These are phyloP conservation scores for Alloscopus bannaensis DNA, from an alignment of 2,888 invertebrate species.

Conservation along the genomic window DNA sequence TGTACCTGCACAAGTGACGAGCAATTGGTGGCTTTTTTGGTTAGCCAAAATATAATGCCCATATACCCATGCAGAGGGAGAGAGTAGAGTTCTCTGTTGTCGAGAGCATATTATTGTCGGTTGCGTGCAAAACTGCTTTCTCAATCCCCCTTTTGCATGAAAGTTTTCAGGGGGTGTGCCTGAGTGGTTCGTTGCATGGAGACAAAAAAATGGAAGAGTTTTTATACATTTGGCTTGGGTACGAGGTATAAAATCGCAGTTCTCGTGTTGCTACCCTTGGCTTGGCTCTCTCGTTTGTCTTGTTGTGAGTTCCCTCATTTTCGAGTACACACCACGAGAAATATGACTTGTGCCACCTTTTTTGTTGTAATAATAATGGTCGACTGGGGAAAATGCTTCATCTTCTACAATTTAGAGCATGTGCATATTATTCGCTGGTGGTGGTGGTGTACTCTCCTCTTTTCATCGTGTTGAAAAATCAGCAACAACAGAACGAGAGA, in stretches of 20 bases:
- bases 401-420: not conserved
- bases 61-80: not conserved
- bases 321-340: constrained; percentile 2
- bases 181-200: constrained; percentile 55
- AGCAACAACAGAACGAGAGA: no score
- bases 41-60: constrained; percentile 16
- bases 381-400: not conserved
- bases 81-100: no score
- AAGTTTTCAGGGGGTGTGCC: constrained; percentile 47
- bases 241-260: not conserved
- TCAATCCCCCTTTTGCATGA: constrained; percentile 39
- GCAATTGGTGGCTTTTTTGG: constrained; percentile 31
- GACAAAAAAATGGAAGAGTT: constrained; percentile 1
- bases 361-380: constrained; percentile 23
- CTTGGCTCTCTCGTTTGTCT: no score
- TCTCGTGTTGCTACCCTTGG: not conserved
- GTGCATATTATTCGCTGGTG: constrained; percentile 16
- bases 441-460: no score
- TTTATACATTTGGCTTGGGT: not conserved
- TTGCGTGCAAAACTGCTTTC: constrained; percentile 50
- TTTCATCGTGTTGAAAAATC: no score
- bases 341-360: constrained; percentile 24
- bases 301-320: no score
- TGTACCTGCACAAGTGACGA: constrained; percentile 1
- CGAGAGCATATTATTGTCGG: not conserved